Base-by-base conservation (phyloP, 2,888 invertebrate species). In the Ichneumoninae sp. region DNA sequence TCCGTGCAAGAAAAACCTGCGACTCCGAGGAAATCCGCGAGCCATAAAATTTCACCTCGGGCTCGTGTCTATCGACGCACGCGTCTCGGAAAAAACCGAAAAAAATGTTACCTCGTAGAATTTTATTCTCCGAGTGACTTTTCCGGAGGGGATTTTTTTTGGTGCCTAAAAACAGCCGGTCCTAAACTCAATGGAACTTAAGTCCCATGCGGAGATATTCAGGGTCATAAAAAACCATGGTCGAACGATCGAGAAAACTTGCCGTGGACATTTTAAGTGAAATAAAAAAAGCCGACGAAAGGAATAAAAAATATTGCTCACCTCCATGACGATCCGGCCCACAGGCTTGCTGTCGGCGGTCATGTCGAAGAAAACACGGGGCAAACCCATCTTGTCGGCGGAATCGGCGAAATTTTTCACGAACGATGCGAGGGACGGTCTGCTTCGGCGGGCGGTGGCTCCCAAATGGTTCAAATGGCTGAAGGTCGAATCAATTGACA, bases 281-380 rank as follows among this genome's bases (percentile, higher is more conserved):
- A 70, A 44, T 22, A 6, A 47, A 50, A 63, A 33, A 63, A 65
- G 2, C 8, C 3, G 68, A n/a, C 22, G 1, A 68, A 86, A 90
- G 87, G 47, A 81, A 94, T 95, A 33, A 16, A 10, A 63, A 63
- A n/a, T 63, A 16, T 63, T 6, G 16, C 63, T 96, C 95, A 99
- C 98, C 97, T 98, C 98, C 94, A 99, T 97, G 81, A 97, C 95
- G 93, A 99, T 97, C 91, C 98, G 96, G 88, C 99, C 98, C 89
- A 98, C 95, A 69, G 96, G 95, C 91, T 95, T 94, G 88, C 95
- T 96, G 94, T 98, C 98, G 91, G 97, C 97, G 91, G 96, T 94
- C 95, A 99, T 97, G 94, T 99, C 98, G 93, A 99, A 97, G 95
- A 95, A 99, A 92, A 98, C 98, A 94, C 96, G 96, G 93, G 98